phyloP scores from a whole-genome alignment of 2,797 vertebrate genomes.

The Chrysocyon brachyurus region DNA sequence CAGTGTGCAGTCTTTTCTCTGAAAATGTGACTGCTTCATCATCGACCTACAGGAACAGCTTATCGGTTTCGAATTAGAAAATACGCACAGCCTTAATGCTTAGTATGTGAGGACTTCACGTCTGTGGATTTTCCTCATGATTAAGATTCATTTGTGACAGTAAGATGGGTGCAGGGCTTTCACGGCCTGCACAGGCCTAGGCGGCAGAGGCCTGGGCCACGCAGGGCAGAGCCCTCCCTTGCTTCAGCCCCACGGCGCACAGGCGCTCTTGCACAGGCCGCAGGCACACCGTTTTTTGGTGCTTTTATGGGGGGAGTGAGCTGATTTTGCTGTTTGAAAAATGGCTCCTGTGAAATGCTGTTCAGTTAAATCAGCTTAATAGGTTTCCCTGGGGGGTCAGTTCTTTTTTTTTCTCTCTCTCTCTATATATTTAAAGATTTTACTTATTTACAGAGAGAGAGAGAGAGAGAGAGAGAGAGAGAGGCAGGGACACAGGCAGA shows the following conservation, averaged over 20 bases:
- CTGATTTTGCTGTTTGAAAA: background rate
- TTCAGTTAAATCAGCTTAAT: background rate
- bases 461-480: too few relatives aligned
- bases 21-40: background rate
- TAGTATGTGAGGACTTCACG: background rate
- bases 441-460: too few relatives aligned
- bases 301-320: background rate
- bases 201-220: background rate
- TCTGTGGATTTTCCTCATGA: background rate
- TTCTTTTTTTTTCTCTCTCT: background rate
- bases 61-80: background rate
- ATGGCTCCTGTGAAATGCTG: background rate
- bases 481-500: too few relatives aligned
- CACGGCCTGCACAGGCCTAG: background rate
- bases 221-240: background rate
- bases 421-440: too few relatives aligned
- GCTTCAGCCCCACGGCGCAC: background rate
- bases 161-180: background rate
- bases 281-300: background rate
- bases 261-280: background rate
- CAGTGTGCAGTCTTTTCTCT: background rate
- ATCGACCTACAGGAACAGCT: background rate
- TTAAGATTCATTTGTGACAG: background rate
- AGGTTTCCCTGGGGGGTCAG: background rate
- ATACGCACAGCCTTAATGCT: background rate